A percentile compares a stretch with the other conserved stretches of the same genome.
Conservation (phyloP, 1,140 invertebrate genomes). For the Zaprionus vittiger region DNA sequence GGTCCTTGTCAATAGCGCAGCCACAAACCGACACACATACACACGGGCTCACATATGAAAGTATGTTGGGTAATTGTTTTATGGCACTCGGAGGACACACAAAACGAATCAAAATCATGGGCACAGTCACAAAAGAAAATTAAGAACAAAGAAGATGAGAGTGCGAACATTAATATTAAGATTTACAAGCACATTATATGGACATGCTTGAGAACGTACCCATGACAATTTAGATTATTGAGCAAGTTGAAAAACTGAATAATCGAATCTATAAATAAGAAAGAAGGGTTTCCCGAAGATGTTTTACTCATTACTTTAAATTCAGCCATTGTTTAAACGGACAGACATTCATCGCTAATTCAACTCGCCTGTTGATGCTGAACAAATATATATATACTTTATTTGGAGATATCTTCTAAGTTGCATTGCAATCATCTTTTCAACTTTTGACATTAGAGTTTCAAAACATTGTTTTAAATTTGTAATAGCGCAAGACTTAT, state of each 20-base stretch:
- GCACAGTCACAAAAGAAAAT: slow-evolving; percentile 41
- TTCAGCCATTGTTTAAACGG: too few relatives aligned
- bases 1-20: slow-evolving; percentile 53
- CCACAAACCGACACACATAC: slow-evolving; percentile 8
- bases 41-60: slow-evolving; percentile 44
- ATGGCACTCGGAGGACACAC: slow-evolving; percentile 70
- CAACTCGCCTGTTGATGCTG: too few relatives aligned
- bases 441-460: too few relatives aligned
- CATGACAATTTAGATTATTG: slow-evolving; percentile 59
- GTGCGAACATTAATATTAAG: slow-evolving; percentile 39
- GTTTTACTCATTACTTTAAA: too few relatives aligned
- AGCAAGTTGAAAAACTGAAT: slow-evolving; percentile 49
- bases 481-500: too few relatives aligned
- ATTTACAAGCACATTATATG: slow-evolving; percentile 48
- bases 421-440: too few relatives aligned
- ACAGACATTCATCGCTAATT: too few relatives aligned
- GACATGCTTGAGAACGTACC: slow-evolving; percentile 34
- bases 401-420: too few relatives aligned
- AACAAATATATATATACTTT: too few relatives aligned
- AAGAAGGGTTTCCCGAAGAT: too few relatives aligned
- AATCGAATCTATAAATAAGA: neutral
- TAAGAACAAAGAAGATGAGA: slow-evolving; percentile 35
- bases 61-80: slow-evolving; percentile 73
- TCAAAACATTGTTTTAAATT: too few relatives aligned
- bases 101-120: slow-evolving; percentile 53